These are phyloP conservation scores for Galaxias olidus DNA, from an alignment of 2,797 vertebrate genomes.

Conservation along the genomic window DNA sequence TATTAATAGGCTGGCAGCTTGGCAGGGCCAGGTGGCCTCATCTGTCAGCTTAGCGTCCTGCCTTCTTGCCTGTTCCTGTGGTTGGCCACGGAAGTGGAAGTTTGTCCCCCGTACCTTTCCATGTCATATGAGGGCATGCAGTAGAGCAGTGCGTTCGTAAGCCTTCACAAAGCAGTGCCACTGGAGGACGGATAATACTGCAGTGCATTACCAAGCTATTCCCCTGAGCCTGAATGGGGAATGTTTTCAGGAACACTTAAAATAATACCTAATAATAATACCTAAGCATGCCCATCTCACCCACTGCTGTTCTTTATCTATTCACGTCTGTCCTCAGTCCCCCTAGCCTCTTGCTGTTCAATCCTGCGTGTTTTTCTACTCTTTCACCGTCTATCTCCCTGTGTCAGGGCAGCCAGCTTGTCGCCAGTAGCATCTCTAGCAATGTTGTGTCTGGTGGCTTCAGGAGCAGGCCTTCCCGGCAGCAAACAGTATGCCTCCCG, in stretches of 20 bases:
- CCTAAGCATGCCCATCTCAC: neutral
- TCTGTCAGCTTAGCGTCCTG: conserved; percentile 46
- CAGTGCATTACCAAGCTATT: conserved; percentile 49
- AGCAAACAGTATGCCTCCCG: conserved; percentile 56
- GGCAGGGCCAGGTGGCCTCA: conserved; percentile 59
- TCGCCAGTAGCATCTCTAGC: conserved; percentile 40
- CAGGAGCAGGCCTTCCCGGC: conserved; percentile 63
- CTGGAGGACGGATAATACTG: neutral
- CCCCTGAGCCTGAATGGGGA: conserved; percentile 23
- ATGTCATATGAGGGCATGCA: conserved; percentile 25
- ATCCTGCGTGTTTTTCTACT: conserved; percentile 7
- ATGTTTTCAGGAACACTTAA: conserved; percentile 46
- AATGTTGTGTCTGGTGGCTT: conserved; percentile 55
- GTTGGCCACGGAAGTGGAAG: conserved; percentile 18
- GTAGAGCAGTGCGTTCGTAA: conserved; percentile 15
- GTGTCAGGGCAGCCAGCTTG: conserved; percentile 52
- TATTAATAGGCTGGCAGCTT: conserved; percentile 66
- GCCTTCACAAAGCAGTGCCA: conserved; percentile 12
- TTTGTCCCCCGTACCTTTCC: conserved; percentile 41
- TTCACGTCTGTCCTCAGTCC: conserved; percentile 18
- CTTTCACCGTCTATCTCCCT: conserved; percentile 42
- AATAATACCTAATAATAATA: conserved; percentile 11
- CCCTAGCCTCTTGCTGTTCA: conserved; percentile 4
- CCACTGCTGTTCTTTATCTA: neutral
- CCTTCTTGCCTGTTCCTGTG: conserved; percentile 33